A percentile compares a stretch with the other conserved stretches of the same genome.
Evolutionary conservation across 2,888 invertebrate genomes (phyloP).

Genomic region (Lasius platythorax): DNA sequence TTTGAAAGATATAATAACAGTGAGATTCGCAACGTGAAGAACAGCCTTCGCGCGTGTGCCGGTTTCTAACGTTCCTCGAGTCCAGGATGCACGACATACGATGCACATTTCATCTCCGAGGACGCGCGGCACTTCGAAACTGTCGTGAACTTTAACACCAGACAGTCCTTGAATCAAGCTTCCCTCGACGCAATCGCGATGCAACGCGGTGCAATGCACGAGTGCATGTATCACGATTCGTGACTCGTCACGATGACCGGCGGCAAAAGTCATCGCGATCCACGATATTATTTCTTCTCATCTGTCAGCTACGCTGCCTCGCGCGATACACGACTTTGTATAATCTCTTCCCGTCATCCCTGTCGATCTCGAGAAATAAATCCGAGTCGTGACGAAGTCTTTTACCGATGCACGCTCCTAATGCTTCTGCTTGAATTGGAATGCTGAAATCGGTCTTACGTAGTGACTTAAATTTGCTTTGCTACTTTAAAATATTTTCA

Average conservation of each 20-base stretch:
- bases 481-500: neutral
- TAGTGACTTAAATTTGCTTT: neutral
- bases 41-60: slow-evolving; percentile 60
- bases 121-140: slow-evolving; percentile 42
- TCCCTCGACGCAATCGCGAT: slow-evolving; percentile 42
- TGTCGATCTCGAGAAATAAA: slow-evolving; percentile 47
- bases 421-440: slow-evolving; percentile 44
- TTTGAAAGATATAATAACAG: slow-evolving; percentile 57
- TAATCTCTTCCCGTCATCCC: slow-evolving; percentile 28
- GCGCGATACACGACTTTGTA: slow-evolving; percentile 15
- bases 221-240: slow-evolving; percentile 56
- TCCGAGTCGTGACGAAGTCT: slow-evolving; percentile 21
- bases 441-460: slow-evolving; percentile 24
- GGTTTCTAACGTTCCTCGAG: slow-evolving; percentile 45
- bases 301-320: neutral
- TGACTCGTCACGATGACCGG: slow-evolving; percentile 65
- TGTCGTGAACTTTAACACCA: slow-evolving; percentile 71
- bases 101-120: slow-evolving; percentile 44
- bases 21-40: slow-evolving; percentile 47
- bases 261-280: slow-evolving; percentile 64
- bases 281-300: slow-evolving; percentile 40
- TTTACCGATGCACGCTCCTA: neutral
- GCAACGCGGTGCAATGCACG: slow-evolving; percentile 24
- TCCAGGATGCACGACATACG: slow-evolving; percentile 51
- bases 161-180: slow-evolving; percentile 69